Conservation (phyloP, 2,888 invertebrate species). For the Latrodectus hesperus region DNA sequence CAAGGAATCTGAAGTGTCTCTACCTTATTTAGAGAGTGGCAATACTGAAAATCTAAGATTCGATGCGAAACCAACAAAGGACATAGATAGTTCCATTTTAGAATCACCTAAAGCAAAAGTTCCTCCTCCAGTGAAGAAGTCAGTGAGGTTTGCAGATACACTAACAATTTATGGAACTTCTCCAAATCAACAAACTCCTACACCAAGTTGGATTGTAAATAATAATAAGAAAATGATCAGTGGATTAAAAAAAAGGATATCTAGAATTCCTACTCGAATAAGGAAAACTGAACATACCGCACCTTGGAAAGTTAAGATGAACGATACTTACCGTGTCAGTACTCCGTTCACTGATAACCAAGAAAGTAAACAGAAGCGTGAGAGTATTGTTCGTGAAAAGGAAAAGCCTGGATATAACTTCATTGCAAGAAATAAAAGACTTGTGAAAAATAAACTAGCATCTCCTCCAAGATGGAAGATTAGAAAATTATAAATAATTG, state of each 20-base stretch:
- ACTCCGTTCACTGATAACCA: background rate
- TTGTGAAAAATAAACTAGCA: background rate
- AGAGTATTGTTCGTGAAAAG: background rate
- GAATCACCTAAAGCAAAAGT: background rate
- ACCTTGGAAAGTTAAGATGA: constrained; percentile 54
- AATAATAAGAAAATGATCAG: background rate
- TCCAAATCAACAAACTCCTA: constrained; percentile 16
- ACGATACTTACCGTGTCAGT: constrained; percentile 18
- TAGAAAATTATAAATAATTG: constrained; percentile 4
- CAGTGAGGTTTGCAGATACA: constrained; percentile 62
- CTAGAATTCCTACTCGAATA: constrained; percentile 41
- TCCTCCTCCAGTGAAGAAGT: constrained; percentile 13
- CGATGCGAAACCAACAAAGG: constrained; percentile 31
- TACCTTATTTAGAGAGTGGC: constrained; percentile 4
- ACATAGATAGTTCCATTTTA: constrained; percentile 11
- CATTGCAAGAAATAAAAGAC: background rate
- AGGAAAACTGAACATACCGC: constrained; percentile 5
- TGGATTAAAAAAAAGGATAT: background rate
- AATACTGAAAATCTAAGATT: background rate
- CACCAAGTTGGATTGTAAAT: constrained; percentile 48
- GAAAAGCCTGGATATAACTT: background rate
- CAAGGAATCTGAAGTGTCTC: constrained; percentile 42
- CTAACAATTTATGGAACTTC: constrained; percentile 46
- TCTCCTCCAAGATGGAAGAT: constrained; percentile 29
- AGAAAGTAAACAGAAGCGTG: background rate